A percentile compares a stretch with the other conserved stretches of the same genome.
These are phyloP conservation scores for Hirtodrosophila histrioides DNA, from an alignment of 2,888 invertebrate genomes.

Conservation along the genomic window DNA sequence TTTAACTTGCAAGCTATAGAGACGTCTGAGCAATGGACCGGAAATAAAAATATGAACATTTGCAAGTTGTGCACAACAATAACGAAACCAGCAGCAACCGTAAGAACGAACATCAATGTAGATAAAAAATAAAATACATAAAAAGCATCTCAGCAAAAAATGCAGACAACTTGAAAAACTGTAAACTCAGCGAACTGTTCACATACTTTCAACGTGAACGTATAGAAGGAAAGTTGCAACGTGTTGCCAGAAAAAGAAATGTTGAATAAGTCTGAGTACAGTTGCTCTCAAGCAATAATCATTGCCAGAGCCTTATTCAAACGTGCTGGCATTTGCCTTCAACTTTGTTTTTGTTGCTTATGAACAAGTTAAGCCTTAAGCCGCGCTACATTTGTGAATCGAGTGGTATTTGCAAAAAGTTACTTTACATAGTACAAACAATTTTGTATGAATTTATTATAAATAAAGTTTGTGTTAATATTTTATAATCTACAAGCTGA, in stretches of 20 bases:
- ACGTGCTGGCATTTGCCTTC: slow-evolving; percentile 8
- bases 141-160: slow-evolving; percentile 18
- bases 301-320: slow-evolving; percentile 20
- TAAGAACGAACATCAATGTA: neutral
- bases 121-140: neutral
- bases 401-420: neutral
- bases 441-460: no score
- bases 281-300: slow-evolving; percentile 12
- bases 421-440: no score
- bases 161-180: slow-evolving; percentile 39
- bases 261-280: neutral
- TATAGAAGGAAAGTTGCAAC: slow-evolving; percentile 29
- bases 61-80: slow-evolving; percentile 30
- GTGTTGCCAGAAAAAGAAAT: slow-evolving; percentile 12
- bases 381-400: neutral
- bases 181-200: slow-evolving; percentile 47
- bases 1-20: neutral
- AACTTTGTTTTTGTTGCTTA: slow-evolving; percentile 11
- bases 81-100: slow-evolving; percentile 16
- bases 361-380: slow-evolving; percentile 3
- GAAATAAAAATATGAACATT: no score
- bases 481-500: no score
- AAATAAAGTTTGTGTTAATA: no score
- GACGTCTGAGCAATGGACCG: no score
- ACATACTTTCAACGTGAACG: slow-evolving; percentile 45